A percentile compares a stretch with the other conserved stretches of the same genome.
Evolutionary conservation across 2,113 vertebrate genomes (phyloP).

Genomic region (Scytalopus superciliaris): DNA sequence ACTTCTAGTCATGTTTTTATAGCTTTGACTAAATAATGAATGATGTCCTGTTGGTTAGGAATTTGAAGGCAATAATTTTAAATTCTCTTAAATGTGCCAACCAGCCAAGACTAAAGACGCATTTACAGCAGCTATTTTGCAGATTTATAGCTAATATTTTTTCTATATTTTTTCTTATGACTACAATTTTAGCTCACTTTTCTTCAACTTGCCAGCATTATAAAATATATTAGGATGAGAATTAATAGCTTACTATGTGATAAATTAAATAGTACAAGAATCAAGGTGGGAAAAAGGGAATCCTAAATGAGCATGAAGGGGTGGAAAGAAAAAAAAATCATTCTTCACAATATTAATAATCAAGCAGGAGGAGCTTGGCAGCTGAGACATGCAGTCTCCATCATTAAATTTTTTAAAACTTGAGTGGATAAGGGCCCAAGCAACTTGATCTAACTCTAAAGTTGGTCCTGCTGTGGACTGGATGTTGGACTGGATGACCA

Average conservation of each 20-base stretch:
- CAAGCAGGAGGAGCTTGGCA: not conserved
- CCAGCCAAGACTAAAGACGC: not conserved
- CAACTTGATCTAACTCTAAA: not conserved
- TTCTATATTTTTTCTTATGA: not conserved
- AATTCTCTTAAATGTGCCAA: not conserved
- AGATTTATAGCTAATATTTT: slow-evolving; percentile 14
- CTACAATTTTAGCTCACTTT: not conserved
- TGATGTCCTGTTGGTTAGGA: slow-evolving; percentile 14
- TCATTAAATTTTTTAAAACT: not conserved
- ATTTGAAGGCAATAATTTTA: slow-evolving; percentile 19
- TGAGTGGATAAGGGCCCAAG: not conserved
- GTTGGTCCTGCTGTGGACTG: not conserved
- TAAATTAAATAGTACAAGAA: not conserved
- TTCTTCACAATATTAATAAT: not conserved
- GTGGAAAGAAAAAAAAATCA: not conserved
- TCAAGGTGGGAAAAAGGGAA: not conserved
- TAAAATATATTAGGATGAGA: not conserved
- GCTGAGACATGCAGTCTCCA: not conserved
- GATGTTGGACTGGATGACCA: not conserved
- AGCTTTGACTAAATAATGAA: slow-evolving; percentile 26
- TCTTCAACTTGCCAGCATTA: not conserved
- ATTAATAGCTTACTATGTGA: not conserved
- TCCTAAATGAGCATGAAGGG: not conserved
- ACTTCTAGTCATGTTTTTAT: not conserved
- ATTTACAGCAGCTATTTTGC: slow-evolving; percentile 21